phyloP scores from a whole-genome alignment of 2,888 invertebrate genomes.

The Fissipunctia ypsillon region DNA sequence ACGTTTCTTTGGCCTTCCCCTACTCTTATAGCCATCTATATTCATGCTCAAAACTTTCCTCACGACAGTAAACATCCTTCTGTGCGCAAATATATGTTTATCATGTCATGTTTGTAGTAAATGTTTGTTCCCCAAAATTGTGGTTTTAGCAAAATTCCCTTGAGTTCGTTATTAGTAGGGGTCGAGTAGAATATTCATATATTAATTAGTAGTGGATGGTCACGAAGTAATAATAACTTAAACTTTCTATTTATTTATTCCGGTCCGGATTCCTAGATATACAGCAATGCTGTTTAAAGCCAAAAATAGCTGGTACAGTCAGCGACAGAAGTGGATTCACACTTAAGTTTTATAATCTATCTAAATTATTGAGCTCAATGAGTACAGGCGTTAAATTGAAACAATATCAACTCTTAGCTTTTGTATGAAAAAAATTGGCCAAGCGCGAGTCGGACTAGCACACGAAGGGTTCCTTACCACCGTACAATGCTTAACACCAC shows the following conservation, averaged over 20 bases:
- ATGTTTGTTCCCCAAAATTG: neutral
- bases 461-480: no score
- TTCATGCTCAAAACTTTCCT: no score
- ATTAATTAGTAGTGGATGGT: neutral
- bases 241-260: neutral
- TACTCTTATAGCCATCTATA: no score
- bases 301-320: neutral
- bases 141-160: neutral
- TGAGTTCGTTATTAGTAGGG: neutral
- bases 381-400: no score
- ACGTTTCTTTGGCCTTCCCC: no score
- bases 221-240: neutral
- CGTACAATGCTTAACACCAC: no score
- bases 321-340: neutral
- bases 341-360: neutral
- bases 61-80: no score
- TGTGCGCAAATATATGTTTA: neutral
- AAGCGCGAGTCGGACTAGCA: no score
- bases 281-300: neutral
- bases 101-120: neutral
- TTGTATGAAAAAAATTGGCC: no score
- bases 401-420: no score
- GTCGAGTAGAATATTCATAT: neutral
- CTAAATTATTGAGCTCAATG: no score
- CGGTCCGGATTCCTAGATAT: neutral